These are phyloP conservation scores for Coryphaenoides rupestris DNA, from an alignment of 2,113 vertebrate genomes.

Conservation along the genomic window DNA sequence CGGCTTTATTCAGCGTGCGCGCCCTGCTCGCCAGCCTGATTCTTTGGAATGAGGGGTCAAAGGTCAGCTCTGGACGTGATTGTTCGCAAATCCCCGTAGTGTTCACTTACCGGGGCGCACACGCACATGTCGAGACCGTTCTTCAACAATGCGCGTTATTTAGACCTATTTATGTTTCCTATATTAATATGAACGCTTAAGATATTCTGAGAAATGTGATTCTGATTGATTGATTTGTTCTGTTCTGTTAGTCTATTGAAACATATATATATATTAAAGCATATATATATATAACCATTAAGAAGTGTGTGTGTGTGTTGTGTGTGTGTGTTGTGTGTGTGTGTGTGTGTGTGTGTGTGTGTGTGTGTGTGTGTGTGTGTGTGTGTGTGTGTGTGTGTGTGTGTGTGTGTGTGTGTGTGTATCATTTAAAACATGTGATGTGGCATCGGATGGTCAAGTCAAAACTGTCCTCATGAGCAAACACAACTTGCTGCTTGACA, in stretches of 20 bases:
- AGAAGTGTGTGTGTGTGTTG: too few species aligned
- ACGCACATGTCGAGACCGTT: conserved; percentile 45
- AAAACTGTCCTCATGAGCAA: neutral
- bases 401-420: too few species aligned
- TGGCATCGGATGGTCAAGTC: neutral
- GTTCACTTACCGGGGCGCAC: conserved; percentile 27
- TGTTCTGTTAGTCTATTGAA: too few species aligned
- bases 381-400: too few species aligned
- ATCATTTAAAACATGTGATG: too few species aligned
- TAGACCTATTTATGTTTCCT: neutral
- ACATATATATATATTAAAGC: too few species aligned
- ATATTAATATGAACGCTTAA: neutral
- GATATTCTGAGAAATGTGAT: neutral
- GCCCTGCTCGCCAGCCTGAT: conserved; percentile 47
- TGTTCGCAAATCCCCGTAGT: conserved; percentile 60
- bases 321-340: too few species aligned
- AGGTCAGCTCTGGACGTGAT: conserved; percentile 66
- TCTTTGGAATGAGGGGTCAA: conserved; percentile 68
- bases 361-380: too few species aligned
- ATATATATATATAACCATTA: too few species aligned
- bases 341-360: too few species aligned
- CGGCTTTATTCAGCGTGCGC: conserved; percentile 38
- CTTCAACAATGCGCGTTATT: conserved; percentile 21
- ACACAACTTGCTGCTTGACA: neutral
- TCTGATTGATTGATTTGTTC: too few species aligned